Base-by-base conservation (phyloP, 2,888 invertebrate genomes). In the Anticlea derivata region DNA sequence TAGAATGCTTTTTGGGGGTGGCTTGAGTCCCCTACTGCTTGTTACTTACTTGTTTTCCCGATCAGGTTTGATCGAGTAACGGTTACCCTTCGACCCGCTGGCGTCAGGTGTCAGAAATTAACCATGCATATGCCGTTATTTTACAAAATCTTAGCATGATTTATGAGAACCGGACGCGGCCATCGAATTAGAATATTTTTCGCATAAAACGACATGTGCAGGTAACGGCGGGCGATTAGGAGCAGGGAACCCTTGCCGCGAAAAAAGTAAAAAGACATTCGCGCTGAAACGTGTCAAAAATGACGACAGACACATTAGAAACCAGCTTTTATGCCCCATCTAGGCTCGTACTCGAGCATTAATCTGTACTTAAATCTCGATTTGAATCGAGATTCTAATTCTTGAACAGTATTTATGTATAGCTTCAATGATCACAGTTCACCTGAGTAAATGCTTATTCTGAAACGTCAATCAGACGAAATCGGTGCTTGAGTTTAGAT, bases 121-220 rank as follows among this genome's bases (percentile, higher is more conserved):
- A 20, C 39, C 29, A 50, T 27, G 33, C 51, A 46, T 48, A 17
- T 24, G 30, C 26, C 37, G 22, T 37, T 6, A 45, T 44, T 47
- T 43, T 8, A 22, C 30, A 31, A 52, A 61, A 61, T 56, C 58
- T 61, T 61, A 50, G 40, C 35, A 48, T 56, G 58, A 61, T 56
- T 61, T 60, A 58, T 45, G 33, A 5, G n/a, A 41, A 39, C 20
- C 48, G 48, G 58, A 49, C 59, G 43, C 33, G 31, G 12, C 39
- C 49, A 49, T 52, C 43, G 54, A 60, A 61, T 61, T 61, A 58
- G 49, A 61, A 61, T 61, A 61, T 60, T 58, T 60, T 49, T 46
- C 53, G 50, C 57, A 58, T 61, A 60, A 61, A 61, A 55, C 61
- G 39, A 57, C 61, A 61, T 52, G 51, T 61, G 61, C 31, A 31